phyloP scores from a whole-genome alignment of 2,797 vertebrate species.

The Siniperca obscura region DNA sequence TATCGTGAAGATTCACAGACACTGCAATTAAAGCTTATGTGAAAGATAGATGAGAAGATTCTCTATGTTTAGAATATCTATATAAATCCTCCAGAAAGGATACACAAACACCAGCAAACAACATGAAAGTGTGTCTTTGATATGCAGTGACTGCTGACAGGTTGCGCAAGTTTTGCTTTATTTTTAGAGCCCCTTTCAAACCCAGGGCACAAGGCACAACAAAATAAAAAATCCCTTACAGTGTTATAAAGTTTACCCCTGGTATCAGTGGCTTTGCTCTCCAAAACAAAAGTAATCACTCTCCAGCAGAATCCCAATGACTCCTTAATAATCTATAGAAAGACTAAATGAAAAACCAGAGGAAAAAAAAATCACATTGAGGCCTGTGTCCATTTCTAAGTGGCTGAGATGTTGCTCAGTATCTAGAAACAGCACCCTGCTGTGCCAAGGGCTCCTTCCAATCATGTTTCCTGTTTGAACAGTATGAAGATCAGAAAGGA shows the following conservation, averaged over 20 bases:
- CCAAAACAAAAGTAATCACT: constrained; percentile 31
- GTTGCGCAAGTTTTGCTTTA: constrained; percentile 55
- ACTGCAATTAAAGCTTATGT: constrained; percentile 24
- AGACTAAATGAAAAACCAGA: constrained; percentile 8
- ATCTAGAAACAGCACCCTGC: constrained; percentile 4
- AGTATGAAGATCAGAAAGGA: constrained; percentile 25
- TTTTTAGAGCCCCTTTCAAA: constrained; percentile 61
- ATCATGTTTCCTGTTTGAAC: constrained; percentile 32
- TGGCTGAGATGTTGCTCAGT: constrained; percentile 31
- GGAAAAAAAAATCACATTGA: background rate
- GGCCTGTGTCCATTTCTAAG: constrained; percentile 30
- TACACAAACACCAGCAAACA: constrained; percentile 62
- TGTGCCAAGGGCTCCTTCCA: constrained; percentile 14
- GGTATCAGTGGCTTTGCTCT: constrained; percentile 39
- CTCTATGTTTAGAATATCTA: constrained; percentile 69
- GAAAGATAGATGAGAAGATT: constrained; percentile 46
- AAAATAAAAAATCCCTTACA: constrained; percentile 22
- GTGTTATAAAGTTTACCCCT: constrained; percentile 35
- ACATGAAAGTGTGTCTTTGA: constrained; percentile 67
- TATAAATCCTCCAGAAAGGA: constrained; percentile 61
- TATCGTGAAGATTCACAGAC: constrained; percentile 12
- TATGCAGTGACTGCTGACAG: constrained; percentile 61
- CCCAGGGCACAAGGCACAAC: constrained; percentile 38
- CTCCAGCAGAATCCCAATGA: constrained; percentile 48
- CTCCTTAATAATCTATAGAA: constrained; percentile 48